Evolutionary conservation across 2,113 vertebrate genomes (phyloP), one percentile per base, ranked within the genome.

Genomic region (Tachuris rubrigastra): DNA sequence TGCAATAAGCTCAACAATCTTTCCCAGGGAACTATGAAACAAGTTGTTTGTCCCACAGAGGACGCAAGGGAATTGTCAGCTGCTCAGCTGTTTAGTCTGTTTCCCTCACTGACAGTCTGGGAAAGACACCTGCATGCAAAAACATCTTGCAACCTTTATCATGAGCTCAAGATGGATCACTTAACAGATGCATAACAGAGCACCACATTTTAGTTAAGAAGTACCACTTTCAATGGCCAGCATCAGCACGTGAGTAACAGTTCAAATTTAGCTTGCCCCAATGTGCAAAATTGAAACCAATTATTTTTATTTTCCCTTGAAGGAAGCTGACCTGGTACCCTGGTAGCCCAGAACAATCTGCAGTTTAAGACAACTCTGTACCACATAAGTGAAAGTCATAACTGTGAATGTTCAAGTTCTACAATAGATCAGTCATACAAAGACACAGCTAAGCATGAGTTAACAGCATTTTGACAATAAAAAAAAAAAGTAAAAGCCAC

Each of bases 91-190:
- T 55, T 86, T 21, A 31, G 23, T 7, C 39, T 74, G 9, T 30
- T 71, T 93, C 19, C 19, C 59, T 71, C 68, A 24, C 23, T 39
- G 55, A 27, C 12, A 13, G 8, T 59, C 46, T 41, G 73, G 42
- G 66, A 33, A 88, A 85, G 14, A n/a, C 24, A 77, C 5, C 18
- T 76, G 41, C 1, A n/a, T 42, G 47, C 33, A 60, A 67, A 88
- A 52, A 14, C 39, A 3, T 19, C 50, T 55, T 68, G 39, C 59
- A 78, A 27, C 46, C 24, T 75, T 37, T 62, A 15, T 28, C 31
- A 12, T 23, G 19, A 7, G 1, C 35, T 27, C 3, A 22, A 47
- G 58, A n/a, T 0, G 1, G 31, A 44, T 84, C 56, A 42, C 14
- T 47, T 23, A 22, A 28, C 1, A 42, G 14, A 8, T 10, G 8